These are phyloP conservation scores for Popillia japonica DNA, from an alignment of 1,140 invertebrate genomes.

Conservation along the genomic window DNA sequence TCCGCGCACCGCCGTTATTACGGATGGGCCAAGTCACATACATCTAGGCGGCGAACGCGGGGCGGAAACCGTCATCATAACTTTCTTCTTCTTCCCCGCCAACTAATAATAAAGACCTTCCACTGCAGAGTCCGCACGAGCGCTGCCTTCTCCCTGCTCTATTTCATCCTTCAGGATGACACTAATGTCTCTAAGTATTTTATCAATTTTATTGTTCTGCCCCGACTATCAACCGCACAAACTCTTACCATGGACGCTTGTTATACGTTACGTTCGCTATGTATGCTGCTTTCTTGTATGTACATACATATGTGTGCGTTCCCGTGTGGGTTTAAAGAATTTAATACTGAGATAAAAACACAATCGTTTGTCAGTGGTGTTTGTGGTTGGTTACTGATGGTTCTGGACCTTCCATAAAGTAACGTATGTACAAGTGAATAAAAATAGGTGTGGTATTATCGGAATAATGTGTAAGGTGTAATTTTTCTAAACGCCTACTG, in stretches of 20 bases:
- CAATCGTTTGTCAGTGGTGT: slow-evolving; percentile 24
- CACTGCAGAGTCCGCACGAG: slow-evolving; percentile 46
- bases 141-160: slow-evolving; percentile 40
- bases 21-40: slow-evolving; percentile 45
- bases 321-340: slow-evolving; percentile 35
- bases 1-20: slow-evolving; percentile 45
- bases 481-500: slow-evolving; percentile 31
- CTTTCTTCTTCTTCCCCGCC: slow-evolving; percentile 44
- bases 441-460: slow-evolving; percentile 38
- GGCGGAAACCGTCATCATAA: slow-evolving; percentile 51
- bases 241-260: slow-evolving; percentile 11
- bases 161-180: slow-evolving; percentile 56
- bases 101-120: slow-evolving; percentile 58
- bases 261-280: slow-evolving; percentile 1
- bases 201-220: slow-evolving; percentile 58
- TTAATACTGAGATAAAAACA: slow-evolving; percentile 36
- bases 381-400: slow-evolving; percentile 18
- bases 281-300: neutral
- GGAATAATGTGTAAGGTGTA: slow-evolving; percentile 38
- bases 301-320: neutral
- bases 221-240: slow-evolving; percentile 49
- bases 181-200: slow-evolving; percentile 59
- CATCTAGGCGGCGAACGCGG: slow-evolving; percentile 43
- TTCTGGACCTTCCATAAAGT: slow-evolving; percentile 21
- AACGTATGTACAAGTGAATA: slow-evolving; percentile 41